Evolutionary conservation across 1,140 invertebrate species (phyloP), one percentile per base, ranked within the genome.

Genomic region (Hestina assimilis): DNA sequence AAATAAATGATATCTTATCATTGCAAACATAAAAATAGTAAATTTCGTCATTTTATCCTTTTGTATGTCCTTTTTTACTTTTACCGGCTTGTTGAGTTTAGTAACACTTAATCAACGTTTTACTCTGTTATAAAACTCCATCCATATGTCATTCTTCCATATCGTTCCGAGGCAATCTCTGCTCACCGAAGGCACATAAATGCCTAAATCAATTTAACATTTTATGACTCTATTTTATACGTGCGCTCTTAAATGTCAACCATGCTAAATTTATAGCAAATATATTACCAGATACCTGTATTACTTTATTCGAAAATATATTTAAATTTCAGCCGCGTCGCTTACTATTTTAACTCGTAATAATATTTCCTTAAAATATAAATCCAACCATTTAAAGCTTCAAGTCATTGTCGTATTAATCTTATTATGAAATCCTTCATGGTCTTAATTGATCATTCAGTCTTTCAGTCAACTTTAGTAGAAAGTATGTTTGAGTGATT

Each of bases 211-310:
- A 57, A 57, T 57, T 57, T 57, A 46, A 48, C 43, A 15, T 57
- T 57, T 57, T 57, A 57, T 48, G 54, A 57, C 31, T 48, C 54
- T 21, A 57, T 57, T 57, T 57, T 57, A 41, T 57, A 57, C 54
- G 54, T 57, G 54, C 29, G 54, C 42, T 38, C 19, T 48, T 48
- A 41, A 38, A 48, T 40, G 54, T 48, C 54, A 57, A 40, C 45
- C 54, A 40, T 48, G 7, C 53, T 35, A 31, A 57, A 57, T 48
- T 57, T 57, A 57, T 54, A 43, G 51, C 19, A 33, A 45, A 47
- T 57, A 48, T 57, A 57, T 57, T 40, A 26, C 43, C 29, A 33
- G 38, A 43, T 12, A 33, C 20, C 41, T 52, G 19, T 12, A 14
- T 15, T 33, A 35, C 12, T 48, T 48, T 48, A 35, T 19, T 33